A percentile compares a stretch with the other conserved stretches of the same genome.
These are phyloP conservation scores for Salvator merianae DNA, from an alignment of 2,113 vertebrate species.

Conservation along the genomic window DNA sequence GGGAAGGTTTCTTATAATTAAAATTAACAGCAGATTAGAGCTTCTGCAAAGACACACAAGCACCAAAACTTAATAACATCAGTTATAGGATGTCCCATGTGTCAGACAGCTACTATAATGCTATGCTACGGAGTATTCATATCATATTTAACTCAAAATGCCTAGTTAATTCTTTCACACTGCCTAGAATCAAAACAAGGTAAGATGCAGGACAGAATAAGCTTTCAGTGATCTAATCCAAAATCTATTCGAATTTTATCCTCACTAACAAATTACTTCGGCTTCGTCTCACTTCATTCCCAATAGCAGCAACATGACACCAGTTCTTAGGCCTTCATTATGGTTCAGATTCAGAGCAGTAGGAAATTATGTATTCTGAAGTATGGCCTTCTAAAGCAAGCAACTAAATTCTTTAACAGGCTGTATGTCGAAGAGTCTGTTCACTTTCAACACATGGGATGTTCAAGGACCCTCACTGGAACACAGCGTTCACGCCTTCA, in stretches of 20 bases:
- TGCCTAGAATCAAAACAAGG: not conserved
- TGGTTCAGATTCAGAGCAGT: not conserved
- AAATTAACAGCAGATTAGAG: slow-evolving; percentile 6
- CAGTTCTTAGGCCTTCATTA: not conserved
- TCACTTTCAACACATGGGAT: too few species aligned
- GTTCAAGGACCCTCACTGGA: too few species aligned
- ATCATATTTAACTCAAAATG: not conserved
- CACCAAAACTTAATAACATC: slow-evolving; percentile 31
- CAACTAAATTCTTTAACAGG: not conserved
- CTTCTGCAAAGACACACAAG: slow-evolving; percentile 17
- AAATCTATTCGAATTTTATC: not conserved
- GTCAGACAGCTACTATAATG: not conserved
- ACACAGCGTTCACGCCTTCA: too few species aligned
- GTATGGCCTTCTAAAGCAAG: too few species aligned
- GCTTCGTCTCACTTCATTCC: not conserved
- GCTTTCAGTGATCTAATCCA: not conserved
- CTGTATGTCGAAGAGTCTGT: too few species aligned
- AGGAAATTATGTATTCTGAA: not conserved
- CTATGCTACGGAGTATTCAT: not conserved
- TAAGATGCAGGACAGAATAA: not conserved
- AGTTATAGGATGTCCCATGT: not conserved
- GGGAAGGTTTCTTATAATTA: slow-evolving; percentile 13
- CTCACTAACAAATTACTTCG: not conserved
- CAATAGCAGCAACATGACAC: not conserved
- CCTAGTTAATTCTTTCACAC: not conserved